Evolutionary conservation across 2,113 vertebrate species (phyloP).

Genomic region (Etheostoma cragini): DNA sequence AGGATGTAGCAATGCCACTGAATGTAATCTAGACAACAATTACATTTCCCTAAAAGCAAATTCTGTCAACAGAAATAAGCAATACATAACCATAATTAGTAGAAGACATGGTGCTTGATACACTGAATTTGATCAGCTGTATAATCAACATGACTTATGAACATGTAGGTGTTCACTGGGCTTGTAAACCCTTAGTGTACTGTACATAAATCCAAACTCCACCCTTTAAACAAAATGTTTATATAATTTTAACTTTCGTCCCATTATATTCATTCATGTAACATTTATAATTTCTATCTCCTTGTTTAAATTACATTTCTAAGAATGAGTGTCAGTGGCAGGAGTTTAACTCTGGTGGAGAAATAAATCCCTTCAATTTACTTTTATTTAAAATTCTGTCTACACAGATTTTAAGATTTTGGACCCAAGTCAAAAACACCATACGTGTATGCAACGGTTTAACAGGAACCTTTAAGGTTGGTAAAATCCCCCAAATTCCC

Average conservation of each 20-base stretch:
- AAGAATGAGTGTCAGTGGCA: not conserved
- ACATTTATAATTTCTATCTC: not conserved
- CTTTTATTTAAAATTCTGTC: not conserved
- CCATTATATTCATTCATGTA: not conserved
- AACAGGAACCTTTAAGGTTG: not conserved
- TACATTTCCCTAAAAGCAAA: slow-evolving; percentile 19
- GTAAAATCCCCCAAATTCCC: not conserved
- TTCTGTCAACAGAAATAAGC: slow-evolving; percentile 23
- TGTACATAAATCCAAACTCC: not conserved
- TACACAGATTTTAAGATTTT: not conserved
- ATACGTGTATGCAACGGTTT: not conserved
- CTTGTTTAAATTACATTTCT: not conserved
- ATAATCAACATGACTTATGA: not conserved
- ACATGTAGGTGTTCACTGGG: not conserved
- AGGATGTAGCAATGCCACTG: not conserved
- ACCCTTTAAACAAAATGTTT: not conserved
- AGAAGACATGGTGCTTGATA: slow-evolving; percentile 11
- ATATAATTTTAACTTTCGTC: not conserved
- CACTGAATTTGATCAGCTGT: not conserved
- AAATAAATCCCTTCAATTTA: not conserved
- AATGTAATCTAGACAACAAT: not conserved
- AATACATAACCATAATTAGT: slow-evolving; percentile 14
- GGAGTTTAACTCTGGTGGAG: not conserved
- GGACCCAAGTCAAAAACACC: not conserved
- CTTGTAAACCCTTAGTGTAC: not conserved